These are phyloP conservation scores for Struthidea cinerea DNA, from an alignment of 2,113 vertebrate genomes.

Conservation along the genomic window DNA sequence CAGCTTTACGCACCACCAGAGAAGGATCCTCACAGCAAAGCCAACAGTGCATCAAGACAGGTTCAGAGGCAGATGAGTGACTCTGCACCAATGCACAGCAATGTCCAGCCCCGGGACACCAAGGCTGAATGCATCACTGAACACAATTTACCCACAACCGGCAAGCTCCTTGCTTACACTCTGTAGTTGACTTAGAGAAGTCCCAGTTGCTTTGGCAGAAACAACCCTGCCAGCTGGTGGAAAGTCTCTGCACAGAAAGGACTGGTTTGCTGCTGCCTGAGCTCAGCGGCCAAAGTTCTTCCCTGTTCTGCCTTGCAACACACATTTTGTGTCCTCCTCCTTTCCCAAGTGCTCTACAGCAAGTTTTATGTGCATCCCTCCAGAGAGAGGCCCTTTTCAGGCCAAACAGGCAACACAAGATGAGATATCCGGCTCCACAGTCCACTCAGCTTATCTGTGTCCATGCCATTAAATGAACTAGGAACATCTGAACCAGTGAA, in stretches of 20 bases:
- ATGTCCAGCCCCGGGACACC: background rate
- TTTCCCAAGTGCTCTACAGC: background rate
- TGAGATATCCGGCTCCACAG: conserved; percentile 84
- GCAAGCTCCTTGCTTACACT: background rate
- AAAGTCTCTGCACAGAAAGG: background rate
- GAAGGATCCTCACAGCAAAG: background rate
- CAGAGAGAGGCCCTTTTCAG: conserved; percentile 60
- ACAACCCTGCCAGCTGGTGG: background rate
- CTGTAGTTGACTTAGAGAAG: background rate
- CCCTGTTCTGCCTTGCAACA: background rate
- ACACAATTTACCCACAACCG: background rate
- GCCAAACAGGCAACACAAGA: conserved; percentile 73
- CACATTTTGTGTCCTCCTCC: background rate
- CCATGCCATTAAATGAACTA: conserved; percentile 68
- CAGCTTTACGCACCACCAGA: background rate
- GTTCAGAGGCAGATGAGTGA: background rate
- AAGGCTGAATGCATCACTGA: background rate
- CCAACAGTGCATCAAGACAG: background rate
- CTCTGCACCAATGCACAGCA: background rate
- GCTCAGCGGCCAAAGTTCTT: background rate
- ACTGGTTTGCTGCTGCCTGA: background rate
- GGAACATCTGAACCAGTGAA: conserved; percentile 57
- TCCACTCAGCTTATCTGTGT: conserved; percentile 77
- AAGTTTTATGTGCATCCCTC: conserved; percentile 58
- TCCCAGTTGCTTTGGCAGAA: conserved; percentile 36